These are phyloP conservation scores for Sinocyclocheilus rhinocerous DNA, from an alignment of 2,113 vertebrate species.

Conservation along the genomic window DNA sequence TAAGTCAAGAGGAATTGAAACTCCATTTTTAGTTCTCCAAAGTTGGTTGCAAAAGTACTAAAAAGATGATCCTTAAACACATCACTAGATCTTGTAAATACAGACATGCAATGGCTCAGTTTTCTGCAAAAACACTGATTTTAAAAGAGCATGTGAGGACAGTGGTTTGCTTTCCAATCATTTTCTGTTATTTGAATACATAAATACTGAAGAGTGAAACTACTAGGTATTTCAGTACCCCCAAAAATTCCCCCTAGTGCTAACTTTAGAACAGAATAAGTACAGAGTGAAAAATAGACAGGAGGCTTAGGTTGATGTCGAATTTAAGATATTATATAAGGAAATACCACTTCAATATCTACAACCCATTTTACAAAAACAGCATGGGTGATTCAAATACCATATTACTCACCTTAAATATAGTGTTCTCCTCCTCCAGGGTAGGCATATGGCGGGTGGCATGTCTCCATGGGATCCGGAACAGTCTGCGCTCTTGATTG, in stretches of 20 bases:
- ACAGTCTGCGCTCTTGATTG: slow-evolving; percentile 75
- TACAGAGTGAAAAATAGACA: too few relatives aligned
- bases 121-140: neutral
- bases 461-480: slow-evolving; percentile 91
- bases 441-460: slow-evolving; percentile 81
- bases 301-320: neutral
- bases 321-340: neutral
- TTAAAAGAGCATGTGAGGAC: too few relatives aligned
- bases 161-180: neutral
- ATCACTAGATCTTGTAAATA: neutral
- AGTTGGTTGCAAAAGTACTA: neutral
- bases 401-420: slow-evolving; percentile 81
- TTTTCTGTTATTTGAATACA: neutral
- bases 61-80: slow-evolving; percentile 20
- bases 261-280: neutral
- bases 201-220: neutral
- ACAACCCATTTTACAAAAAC: too few relatives aligned
- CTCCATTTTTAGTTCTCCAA: slow-evolving; percentile 50
- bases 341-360: neutral
- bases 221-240: neutral
- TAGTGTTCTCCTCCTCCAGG: slow-evolving; percentile 86
- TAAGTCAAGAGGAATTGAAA: slow-evolving; percentile 58
- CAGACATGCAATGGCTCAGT: neutral
- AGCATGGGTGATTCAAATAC: too few relatives aligned
- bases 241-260: neutral